These are phyloP conservation scores for Chrysocyon brachyurus DNA, from an alignment of 2,797 vertebrate genomes.

Conservation along the genomic window DNA sequence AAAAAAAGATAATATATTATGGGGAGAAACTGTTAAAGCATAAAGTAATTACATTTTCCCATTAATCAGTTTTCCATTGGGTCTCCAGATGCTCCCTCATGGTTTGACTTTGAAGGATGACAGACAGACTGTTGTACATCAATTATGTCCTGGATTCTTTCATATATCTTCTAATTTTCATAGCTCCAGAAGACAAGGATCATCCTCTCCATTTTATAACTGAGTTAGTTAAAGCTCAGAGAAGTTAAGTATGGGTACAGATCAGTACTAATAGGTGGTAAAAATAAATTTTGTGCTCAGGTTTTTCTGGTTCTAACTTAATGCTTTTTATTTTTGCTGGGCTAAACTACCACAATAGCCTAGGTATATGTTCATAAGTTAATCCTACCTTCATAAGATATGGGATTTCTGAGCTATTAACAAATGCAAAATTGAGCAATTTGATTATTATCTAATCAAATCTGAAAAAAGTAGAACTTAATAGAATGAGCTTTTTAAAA, in stretches of 20 bases:
- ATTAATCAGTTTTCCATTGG: not conserved
- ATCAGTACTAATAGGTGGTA: conserved; percentile 15
- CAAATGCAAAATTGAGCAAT: conserved; percentile 11
- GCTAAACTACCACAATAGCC: not conserved
- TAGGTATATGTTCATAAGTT: conserved; percentile 10
- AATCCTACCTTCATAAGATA: not conserved
- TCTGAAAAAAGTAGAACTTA: conserved; percentile 45
- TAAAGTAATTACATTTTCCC: conserved; percentile 4
- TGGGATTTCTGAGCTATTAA: conserved; percentile 29
- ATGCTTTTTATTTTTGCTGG: not conserved
- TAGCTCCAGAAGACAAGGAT: not conserved
- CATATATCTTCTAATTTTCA: not conserved
- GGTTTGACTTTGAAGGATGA: conserved; percentile 33
- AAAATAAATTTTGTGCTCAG: conserved; percentile 51
- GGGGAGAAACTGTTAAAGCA: conserved; percentile 24
- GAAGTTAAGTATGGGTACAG: not conserved
- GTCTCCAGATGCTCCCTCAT: not conserved
- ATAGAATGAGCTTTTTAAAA: conserved; percentile 45
- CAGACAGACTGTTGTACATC: not conserved
- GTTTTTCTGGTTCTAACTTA: conserved; percentile 43
- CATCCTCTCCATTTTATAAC: not conserved
- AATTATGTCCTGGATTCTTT: not conserved
- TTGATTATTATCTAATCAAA: conserved; percentile 38
- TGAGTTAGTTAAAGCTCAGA: not conserved
- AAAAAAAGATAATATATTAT: not conserved